Evolutionary conservation across 2,113 vertebrate genomes (phyloP).

Genomic region (Cranoglanis bouderius): DNA sequence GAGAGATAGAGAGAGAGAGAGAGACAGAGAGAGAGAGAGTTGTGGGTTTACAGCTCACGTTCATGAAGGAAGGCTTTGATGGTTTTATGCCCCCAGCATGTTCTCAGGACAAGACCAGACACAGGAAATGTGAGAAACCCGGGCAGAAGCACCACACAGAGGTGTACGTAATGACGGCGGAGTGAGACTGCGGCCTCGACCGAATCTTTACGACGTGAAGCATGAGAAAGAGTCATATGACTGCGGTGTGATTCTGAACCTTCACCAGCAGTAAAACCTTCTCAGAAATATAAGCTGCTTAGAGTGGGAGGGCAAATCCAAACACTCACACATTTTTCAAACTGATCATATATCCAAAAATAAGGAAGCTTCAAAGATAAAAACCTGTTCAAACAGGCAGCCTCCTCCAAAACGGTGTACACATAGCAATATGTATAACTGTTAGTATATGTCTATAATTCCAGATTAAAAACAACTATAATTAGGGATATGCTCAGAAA

Average conservation of each 20-base stretch:
- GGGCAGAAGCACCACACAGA: not conserved
- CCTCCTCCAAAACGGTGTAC: not conserved
- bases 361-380: not conserved
- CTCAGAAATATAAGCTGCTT: constrained; percentile 67
- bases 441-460: not conserved
- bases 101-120: constrained; percentile 31
- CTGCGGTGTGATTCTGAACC: constrained; percentile 63
- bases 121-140: not conserved
- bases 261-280: constrained; percentile 51
- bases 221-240: constrained; percentile 68
- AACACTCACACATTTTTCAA: constrained; percentile 19
- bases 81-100: not conserved
- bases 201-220: not conserved
- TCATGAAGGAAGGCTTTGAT: not conserved
- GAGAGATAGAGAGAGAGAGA: not conserved
- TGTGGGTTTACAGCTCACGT: not conserved
- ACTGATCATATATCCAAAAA: not conserved
- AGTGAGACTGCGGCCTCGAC: not conserved
- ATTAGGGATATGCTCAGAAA: not conserved
- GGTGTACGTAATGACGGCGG: not conserved
- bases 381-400: not conserved
- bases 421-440: not conserved
- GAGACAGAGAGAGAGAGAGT: not conserved
- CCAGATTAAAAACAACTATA: not conserved
- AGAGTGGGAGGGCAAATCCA: constrained; percentile 60